Base-by-base conservation (phyloP, 1,140 invertebrate species). In the Drosophila sulfurigaster region DNA sequence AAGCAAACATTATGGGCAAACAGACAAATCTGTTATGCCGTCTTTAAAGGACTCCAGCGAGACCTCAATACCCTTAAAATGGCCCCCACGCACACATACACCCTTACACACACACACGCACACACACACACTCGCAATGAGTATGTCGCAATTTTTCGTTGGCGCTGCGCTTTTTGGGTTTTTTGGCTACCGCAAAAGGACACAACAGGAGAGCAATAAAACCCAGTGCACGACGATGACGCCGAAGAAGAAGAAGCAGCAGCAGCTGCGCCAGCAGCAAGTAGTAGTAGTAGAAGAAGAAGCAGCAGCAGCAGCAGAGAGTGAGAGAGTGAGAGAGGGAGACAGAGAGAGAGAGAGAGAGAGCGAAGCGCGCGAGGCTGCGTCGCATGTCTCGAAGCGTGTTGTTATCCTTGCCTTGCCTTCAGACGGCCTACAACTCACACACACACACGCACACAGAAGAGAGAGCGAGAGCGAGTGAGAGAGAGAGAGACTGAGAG, bases 151-250 rank as follows among this genome's bases (percentile, higher is more conserved):
- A 43, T 57, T 59, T 70, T 66, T 58, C 13, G 69, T 72, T 66
- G 60, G 54, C 58, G 73, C n/a, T 71, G 73, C 73, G 56, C 68
- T 75, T 75, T 75, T 75, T 8, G 38, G 30, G 25, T 11, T 70
- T 75, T 75, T 71, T 64, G 68, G 72, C 72, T 38, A 73, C 64
- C 62, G 69, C 64, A 74, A 74, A 68, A 69, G 71, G 65, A 74
- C 65, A 62, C 48, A 69, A 69, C 41, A 48, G 51, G 4, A 49
- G 51, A 25, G 66, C 57, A 63, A 63, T 58, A 76, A 76, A 76
- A 65, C 58, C 20, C n/a, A 15, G 10, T 41, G 46, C 1, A 45
- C 15, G 20, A 30, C 4, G 15, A 10, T 15, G 10, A 49, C 20
- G 15, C 16, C 30, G 28, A 1, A 6, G 15, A 52, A 54, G 15